Conservation (phyloP, 2,888 invertebrate genomes). For the Anarsia innoxiella region DNA sequence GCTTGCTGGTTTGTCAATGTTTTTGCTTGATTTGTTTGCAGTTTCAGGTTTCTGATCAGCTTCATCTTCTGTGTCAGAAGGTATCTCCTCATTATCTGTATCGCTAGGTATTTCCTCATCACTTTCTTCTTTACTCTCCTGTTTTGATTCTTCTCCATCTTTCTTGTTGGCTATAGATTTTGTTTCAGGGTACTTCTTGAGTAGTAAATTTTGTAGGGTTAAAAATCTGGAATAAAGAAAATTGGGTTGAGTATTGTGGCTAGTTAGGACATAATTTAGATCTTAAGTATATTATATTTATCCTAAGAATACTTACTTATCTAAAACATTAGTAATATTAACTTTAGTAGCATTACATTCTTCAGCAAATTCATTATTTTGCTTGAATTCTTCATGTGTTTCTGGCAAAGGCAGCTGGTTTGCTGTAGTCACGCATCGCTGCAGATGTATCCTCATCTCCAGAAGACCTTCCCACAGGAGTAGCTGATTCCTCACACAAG, state of each 20-base stretch:
- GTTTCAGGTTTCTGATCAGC: constrained; percentile 32
- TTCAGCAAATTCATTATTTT: constrained; percentile 67
- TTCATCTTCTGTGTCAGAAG: constrained; percentile 75
- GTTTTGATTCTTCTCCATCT: constrained; percentile 26
- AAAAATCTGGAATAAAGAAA: constrained; percentile 47
- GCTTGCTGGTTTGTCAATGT: constrained; percentile 13
- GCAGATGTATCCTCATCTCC: constrained; percentile 90
- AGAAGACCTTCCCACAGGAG: constrained; percentile 89
- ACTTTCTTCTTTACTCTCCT: constrained; percentile 44
- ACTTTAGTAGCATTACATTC: constrained; percentile 67
- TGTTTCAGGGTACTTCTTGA: constrained; percentile 82
- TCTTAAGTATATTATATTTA: no score
- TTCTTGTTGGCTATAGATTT: constrained; percentile 59
- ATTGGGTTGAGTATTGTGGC: neutral
- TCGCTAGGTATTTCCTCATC: constrained; percentile 66
- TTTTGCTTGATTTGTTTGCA: constrained; percentile 24
- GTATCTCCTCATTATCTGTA: constrained; percentile 79
- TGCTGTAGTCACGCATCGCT: constrained; percentile 83
- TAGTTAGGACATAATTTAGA: neutral
- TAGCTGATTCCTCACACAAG: constrained; percentile 81
- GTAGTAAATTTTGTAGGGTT: constrained; percentile 57
- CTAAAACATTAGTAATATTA: constrained; percentile 76
- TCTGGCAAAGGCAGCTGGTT: constrained; percentile 86
- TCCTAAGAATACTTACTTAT: constrained; percentile 63
- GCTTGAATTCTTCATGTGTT: constrained; percentile 58